Percentiles rank a stretch among this genome's conserved stretches.
phyloP scores from a whole-genome alignment of 2,888 invertebrate genomes.

The Synergus laeviventris region DNA sequence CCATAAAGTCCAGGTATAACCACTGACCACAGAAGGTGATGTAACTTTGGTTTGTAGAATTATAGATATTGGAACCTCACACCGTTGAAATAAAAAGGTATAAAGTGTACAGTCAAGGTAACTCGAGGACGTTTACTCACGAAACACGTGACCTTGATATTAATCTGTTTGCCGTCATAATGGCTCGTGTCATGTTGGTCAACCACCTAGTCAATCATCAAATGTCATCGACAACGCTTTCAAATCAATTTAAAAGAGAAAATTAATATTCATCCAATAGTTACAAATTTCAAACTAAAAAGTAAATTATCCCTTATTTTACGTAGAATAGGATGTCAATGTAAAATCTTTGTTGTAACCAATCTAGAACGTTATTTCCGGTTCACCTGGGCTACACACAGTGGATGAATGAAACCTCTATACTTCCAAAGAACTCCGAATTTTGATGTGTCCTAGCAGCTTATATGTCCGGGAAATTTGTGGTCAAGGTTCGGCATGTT shows the following conservation, averaged over 20 bases:
- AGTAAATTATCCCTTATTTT: too few relatives aligned
- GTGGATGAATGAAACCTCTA: conserved; percentile 18
- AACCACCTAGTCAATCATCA: conserved; percentile 13
- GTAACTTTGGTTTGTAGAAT: conserved; percentile 16
- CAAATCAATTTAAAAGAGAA: too few relatives aligned
- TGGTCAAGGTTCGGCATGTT: background rate
- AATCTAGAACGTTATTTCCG: conserved; percentile 13
- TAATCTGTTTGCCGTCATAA: conserved; percentile 42
- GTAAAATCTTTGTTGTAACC: background rate
- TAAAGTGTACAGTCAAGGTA: conserved; percentile 48
- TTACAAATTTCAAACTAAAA: too few relatives aligned
- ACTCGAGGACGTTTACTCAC: conserved; percentile 56
- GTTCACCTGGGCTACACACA: conserved; percentile 1
- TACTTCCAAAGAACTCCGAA: background rate
- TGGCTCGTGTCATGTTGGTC: conserved; percentile 21
- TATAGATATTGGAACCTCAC: conserved; percentile 10
- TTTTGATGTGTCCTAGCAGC: conserved; percentile 20
- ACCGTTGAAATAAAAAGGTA: background rate
- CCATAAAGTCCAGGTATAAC: conserved; percentile 8
- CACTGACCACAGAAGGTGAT: conserved; percentile 17
- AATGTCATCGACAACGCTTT: background rate
- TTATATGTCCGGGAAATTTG: conserved; percentile 11
- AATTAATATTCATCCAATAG: too few relatives aligned
- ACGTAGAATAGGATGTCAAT: too few relatives aligned
- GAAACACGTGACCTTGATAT: conserved; percentile 55